Conservation (phyloP, 1,140 invertebrate genomes). For the Nylanderia fulva region DNA sequence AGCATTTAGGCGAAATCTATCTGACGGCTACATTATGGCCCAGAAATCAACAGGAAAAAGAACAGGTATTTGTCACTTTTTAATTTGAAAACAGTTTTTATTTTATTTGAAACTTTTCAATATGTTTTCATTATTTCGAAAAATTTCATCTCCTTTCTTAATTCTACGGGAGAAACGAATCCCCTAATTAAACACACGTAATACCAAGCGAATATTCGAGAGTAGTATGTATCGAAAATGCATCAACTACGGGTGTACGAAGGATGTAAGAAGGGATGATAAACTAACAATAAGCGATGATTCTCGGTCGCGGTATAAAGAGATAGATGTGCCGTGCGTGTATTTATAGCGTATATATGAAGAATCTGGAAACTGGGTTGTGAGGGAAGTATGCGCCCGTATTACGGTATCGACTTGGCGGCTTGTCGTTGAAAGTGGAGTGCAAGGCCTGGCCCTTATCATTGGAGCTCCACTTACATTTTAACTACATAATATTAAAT, state of each 20-base stretch:
- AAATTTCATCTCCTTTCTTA: too few species aligned
- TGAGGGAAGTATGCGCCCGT: slow-evolving; percentile 41
- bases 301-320: slow-evolving; percentile 47
- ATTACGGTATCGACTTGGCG: slow-evolving; percentile 61
- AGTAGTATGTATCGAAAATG: not conserved
- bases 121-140: not conserved
- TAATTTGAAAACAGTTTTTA: not conserved
- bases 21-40: slow-evolving; percentile 94
- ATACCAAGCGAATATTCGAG: not conserved
- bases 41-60: slow-evolving; percentile 96
- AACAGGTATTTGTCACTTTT: slow-evolving; percentile 89
- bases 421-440: slow-evolving; percentile 49
- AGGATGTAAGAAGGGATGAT: slow-evolving; percentile 9
- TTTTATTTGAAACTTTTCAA: not conserved
- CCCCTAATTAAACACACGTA: not conserved
- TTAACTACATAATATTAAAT: slow-evolving; percentile 52
- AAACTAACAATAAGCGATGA: slow-evolving; percentile 11
- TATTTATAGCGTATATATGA: slow-evolving; percentile 51
- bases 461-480: slow-evolving; percentile 34
- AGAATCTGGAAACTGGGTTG: slow-evolving; percentile 63
- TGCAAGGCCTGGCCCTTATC: slow-evolving; percentile 58
- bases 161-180: not conserved
- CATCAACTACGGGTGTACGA: not conserved
- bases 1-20: slow-evolving; percentile 93
- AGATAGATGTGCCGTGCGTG: slow-evolving; percentile 19